Percentiles rank a stretch among this genome's conserved stretches.
phyloP scores from a whole-genome alignment of 2,797 vertebrate genomes.

The Antennarius maculatus region DNA sequence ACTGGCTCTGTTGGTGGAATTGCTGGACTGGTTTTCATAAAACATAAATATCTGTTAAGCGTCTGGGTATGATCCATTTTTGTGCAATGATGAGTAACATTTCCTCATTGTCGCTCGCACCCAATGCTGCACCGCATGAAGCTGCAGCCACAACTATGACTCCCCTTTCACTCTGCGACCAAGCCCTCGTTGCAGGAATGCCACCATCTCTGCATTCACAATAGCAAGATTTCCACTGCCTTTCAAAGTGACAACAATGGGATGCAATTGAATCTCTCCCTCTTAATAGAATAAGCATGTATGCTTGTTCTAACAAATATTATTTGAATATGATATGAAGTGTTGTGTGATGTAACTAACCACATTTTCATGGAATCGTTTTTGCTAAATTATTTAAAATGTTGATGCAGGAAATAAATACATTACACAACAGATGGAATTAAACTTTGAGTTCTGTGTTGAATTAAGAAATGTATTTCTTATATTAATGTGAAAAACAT shows the following conservation, averaged over 20 bases:
- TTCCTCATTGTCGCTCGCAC: conserved; percentile 73
- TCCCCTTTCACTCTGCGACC: conserved; percentile 42
- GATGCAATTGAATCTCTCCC: conserved; percentile 30
- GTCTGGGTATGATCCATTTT: conserved; percentile 77
- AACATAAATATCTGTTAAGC: conserved; percentile 82
- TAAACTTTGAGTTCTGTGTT: conserved; percentile 14
- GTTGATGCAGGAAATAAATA: conserved; percentile 22
- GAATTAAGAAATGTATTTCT: conserved; percentile 22
- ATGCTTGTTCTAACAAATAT: conserved; percentile 37
- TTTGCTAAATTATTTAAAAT: conserved; percentile 24
- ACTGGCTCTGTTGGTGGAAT: conserved; percentile 70
- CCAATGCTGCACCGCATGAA: conserved; percentile 56
- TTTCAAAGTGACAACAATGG: conserved; percentile 53
- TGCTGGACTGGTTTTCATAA: conserved; percentile 82
- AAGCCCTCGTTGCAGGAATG: conserved; percentile 42
- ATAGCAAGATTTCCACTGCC: conserved; percentile 47
- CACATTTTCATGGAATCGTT: conserved; percentile 28
- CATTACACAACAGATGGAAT: conserved; percentile 24
- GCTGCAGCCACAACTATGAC: conserved; percentile 53
- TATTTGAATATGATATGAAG: background rate
- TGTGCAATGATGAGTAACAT: conserved; percentile 83
- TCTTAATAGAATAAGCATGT: conserved; percentile 45
- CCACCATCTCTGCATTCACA: conserved; percentile 45
- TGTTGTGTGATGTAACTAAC: conserved; percentile 11
- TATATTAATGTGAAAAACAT: conserved; percentile 42